Percentiles rank a stretch among this genome's conserved stretches.
These are phyloP conservation scores for Conchocele bisecta DNA, from an alignment of 2,888 invertebrate genomes.

Conservation along the genomic window DNA sequence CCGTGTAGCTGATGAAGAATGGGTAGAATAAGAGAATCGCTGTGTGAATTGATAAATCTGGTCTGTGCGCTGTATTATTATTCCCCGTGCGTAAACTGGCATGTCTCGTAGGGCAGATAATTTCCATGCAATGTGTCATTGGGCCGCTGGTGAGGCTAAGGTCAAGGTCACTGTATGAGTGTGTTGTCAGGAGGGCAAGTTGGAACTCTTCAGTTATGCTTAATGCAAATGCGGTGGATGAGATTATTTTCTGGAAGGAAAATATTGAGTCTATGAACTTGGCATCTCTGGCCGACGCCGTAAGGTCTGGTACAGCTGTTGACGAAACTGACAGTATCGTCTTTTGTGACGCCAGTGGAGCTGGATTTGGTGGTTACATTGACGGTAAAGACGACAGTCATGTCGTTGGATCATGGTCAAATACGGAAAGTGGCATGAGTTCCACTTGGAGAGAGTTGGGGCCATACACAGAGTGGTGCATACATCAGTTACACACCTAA, in stretches of 20 bases:
- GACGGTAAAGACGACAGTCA: background rate
- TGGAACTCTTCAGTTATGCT: background rate
- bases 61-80: too few species aligned
- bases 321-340: background rate
- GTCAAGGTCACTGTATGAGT: background rate
- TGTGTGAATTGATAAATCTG: background rate
- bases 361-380: constrained; percentile 9
- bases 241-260: constrained; percentile 5
- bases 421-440: constrained; percentile 1
- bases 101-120: background rate
- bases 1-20: constrained; percentile 5
- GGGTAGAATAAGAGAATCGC: background rate
- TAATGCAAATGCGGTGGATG: background rate
- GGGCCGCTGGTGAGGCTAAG: background rate
- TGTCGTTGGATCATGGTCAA: constrained; percentile 6
- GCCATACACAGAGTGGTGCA: constrained; percentile 9
- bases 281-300: background rate
- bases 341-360: constrained; percentile 41
- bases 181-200: background rate
- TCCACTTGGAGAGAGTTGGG: constrained; percentile 35
- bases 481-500: constrained; percentile 9
- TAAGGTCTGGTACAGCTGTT: too few species aligned
- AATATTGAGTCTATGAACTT: background rate
- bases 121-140: constrained; percentile 1
- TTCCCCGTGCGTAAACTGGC: background rate